phyloP scores from a whole-genome alignment of 2,797 vertebrate species.

The Eulemur rubriventer region DNA sequence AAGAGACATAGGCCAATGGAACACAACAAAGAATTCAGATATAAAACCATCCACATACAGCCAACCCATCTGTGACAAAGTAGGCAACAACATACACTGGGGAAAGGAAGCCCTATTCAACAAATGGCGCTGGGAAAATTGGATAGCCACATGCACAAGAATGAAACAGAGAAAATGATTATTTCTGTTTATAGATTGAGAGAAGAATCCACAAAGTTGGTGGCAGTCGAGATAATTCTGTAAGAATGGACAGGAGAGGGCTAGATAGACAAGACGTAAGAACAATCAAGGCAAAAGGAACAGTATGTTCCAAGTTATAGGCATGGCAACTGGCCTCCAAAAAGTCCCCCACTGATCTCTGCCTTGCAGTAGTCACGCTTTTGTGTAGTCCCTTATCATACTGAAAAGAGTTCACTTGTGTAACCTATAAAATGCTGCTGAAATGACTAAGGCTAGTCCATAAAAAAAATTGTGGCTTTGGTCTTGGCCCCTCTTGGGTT shows the following conservation, averaged over 20 bases:
- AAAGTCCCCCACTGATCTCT: not conserved
- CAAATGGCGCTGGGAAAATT: not conserved
- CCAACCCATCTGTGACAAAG: not conserved
- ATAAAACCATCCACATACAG: not conserved
- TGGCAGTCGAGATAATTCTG: not conserved
- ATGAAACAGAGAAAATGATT: not conserved
- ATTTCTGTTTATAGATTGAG: not conserved
- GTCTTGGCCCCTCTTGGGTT: not conserved
- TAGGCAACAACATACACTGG: not conserved
- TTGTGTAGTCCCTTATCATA: not conserved
- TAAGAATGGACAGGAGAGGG: not conserved
- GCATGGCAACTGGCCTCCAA: not conserved
- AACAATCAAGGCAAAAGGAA: not conserved
- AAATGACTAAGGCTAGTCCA: not conserved
- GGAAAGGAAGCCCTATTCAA: not conserved
- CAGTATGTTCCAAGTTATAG: not conserved
- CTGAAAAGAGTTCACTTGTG: not conserved
- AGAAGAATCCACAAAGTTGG: not conserved
- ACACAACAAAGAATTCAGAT: not conserved
- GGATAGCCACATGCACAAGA: not conserved
- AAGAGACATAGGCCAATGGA: not conserved
- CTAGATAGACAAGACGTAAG: not conserved
- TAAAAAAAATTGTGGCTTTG: not conserved
- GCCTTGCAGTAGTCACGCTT: too few species aligned
- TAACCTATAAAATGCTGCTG: not conserved